Evolutionary conservation across 1,140 invertebrate genomes (phyloP).

Genomic region (Patella vulgata): DNA sequence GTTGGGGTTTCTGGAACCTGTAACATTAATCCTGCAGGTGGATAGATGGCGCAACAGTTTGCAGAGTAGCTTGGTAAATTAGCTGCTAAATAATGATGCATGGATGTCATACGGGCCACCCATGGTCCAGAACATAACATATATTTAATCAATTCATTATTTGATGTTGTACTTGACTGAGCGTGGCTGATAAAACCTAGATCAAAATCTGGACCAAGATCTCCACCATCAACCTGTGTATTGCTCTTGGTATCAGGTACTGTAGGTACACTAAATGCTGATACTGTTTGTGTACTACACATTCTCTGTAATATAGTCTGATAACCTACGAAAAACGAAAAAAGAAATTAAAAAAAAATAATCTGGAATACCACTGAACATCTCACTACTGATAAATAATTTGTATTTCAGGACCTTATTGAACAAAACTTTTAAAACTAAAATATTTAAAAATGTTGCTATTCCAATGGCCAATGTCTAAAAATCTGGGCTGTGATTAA

Average conservation of each 20-base stretch:
- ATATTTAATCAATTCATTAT: conserved; percentile 54
- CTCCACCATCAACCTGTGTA: conserved; percentile 21
- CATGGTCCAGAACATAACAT: conserved; percentile 42
- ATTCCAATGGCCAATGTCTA: no score
- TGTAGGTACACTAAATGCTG: conserved; percentile 30
- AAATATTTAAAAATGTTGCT: no score
- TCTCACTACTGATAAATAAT: no score
- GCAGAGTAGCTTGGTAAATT: conserved; percentile 47
- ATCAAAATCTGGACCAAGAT: conserved; percentile 51
- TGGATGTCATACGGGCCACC: conserved; percentile 42
- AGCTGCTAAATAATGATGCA: conserved; percentile 52
- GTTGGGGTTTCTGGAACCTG: conserved; percentile 3
- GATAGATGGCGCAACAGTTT: conserved; percentile 55
- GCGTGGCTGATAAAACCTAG: conserved; percentile 57
- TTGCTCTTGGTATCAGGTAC: conserved; percentile 14
- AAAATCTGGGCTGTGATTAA: no score
- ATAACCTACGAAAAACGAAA: conserved; percentile 47
- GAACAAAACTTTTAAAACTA: no score
- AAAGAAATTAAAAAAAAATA: not conserved
- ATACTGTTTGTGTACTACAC: conserved; percentile 50
- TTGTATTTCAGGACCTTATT: no score
- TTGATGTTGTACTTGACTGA: conserved; percentile 48
- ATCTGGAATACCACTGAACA: no score
- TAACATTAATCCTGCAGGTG: conserved; percentile 41
- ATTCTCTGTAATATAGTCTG: conserved; percentile 61